phyloP scores from a whole-genome alignment of 2,113 vertebrate species.

The Mugil cephalus region DNA sequence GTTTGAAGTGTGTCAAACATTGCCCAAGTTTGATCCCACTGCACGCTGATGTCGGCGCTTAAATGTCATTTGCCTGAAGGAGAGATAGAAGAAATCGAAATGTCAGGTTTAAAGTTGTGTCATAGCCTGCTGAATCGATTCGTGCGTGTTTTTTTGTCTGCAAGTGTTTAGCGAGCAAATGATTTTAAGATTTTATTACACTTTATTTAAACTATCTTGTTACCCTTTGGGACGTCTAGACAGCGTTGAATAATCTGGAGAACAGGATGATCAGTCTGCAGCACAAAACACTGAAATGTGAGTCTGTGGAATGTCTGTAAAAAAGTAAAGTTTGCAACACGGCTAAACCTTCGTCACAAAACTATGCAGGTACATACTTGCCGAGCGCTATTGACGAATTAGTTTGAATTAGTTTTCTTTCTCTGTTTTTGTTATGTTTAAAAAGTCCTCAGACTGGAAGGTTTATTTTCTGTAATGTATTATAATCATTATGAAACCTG shows the following conservation, averaged over 20 bases:
- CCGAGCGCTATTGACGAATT: not conserved
- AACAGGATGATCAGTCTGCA: constrained; percentile 19
- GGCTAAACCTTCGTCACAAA: constrained; percentile 27
- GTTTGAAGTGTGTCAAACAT: not conserved
- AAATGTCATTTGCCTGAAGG: not conserved
- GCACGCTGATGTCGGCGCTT: not conserved
- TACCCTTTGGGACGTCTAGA: constrained; percentile 8
- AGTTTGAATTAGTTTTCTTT: not conserved
- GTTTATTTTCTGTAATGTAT: constrained; percentile 62
- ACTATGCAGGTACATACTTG: not conserved
- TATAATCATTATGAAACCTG: constrained; percentile 60
- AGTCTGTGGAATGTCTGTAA: constrained; percentile 47
- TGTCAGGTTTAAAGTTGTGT: not conserved
- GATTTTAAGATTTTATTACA: too few relatives aligned
- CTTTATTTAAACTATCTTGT: constrained; percentile 12
- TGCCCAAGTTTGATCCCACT: not conserved
- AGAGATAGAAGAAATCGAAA: not conserved
- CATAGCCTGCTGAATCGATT: not conserved
- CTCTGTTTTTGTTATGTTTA: constrained; percentile 34
- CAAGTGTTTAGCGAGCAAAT: not conserved
- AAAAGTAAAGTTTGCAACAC: constrained; percentile 27
- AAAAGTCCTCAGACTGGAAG: constrained; percentile 15
- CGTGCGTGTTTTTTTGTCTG: not conserved
- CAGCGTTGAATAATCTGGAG: constrained; percentile 14
- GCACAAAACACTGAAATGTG: constrained; percentile 27